These are phyloP conservation scores for Gryllus longicercus DNA, from an alignment of 2,888 invertebrate species.

Conservation along the genomic window DNA sequence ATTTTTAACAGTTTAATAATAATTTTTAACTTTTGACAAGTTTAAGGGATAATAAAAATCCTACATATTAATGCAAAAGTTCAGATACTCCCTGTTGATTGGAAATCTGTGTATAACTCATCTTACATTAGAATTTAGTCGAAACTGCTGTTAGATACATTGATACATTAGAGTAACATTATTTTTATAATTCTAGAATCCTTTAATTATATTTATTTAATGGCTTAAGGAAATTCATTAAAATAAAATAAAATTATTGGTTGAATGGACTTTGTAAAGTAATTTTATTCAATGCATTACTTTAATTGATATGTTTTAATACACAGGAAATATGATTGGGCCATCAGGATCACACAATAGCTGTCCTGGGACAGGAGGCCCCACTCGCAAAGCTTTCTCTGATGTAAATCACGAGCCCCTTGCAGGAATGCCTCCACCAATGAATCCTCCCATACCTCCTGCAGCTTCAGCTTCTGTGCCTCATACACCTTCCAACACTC, in stretches of 20 bases:
- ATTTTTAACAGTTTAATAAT: no score
- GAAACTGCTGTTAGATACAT: no score
- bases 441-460: constrained; percentile 18
- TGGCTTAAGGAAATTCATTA: neutral
- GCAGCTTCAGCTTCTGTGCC: constrained; percentile 31
- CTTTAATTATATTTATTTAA: neutral
- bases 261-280: no score
- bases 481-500: constrained; percentile 32
- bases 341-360: constrained; percentile 20
- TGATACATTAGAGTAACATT: no score
- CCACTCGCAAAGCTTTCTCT: constrained; percentile 33
- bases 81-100: no score
- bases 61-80: no score
- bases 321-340: constrained; percentile 22
- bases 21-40: no score
- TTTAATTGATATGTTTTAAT: neutral
- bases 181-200: no score
- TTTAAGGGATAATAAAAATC: no score
- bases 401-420: constrained; percentile 29
- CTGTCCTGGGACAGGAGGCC: constrained; percentile 21
- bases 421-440: neutral
- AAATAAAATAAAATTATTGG: neutral
- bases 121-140: no score
- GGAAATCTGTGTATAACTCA: no score
- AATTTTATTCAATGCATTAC: no score